A percentile compares a stretch with the other conserved stretches of the same genome.
phyloP scores from a whole-genome alignment of 2,797 vertebrate species.

The Sebastes paucispinis region DNA sequence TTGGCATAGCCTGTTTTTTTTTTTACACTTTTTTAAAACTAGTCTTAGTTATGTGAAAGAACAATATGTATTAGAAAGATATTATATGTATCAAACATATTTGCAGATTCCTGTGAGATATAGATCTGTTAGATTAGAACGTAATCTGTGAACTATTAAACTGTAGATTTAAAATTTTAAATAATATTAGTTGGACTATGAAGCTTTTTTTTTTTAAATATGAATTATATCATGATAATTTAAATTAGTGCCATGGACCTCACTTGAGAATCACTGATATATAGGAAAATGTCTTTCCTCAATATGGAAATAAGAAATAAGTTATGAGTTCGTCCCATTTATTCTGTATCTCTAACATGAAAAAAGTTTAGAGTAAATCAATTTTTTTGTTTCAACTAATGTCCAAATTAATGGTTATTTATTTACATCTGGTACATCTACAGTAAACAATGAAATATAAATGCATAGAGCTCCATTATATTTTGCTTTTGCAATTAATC shows the following conservation, averaged over 20 bases:
- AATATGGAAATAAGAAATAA: background rate
- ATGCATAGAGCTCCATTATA: background rate
- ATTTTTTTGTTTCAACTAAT: background rate
- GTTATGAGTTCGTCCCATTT: background rate
- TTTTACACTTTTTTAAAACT: too few species aligned
- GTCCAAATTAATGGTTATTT: background rate
- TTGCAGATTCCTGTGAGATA: too few species aligned
- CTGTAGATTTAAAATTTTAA: rapidly evolving
- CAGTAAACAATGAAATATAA: background rate
- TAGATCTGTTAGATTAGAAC: too few species aligned
- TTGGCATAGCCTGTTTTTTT: rapidly evolving
- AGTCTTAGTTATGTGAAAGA: too few species aligned
- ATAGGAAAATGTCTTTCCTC: background rate
- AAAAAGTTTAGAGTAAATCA: too few species aligned
- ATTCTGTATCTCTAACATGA: background rate
- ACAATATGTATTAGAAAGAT: too few species aligned
- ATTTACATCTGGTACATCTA: background rate
- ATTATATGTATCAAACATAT: too few species aligned
- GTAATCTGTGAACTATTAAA: too few species aligned
- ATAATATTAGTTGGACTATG: too few species aligned
- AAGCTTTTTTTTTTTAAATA: too few species aligned
- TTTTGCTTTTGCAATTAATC: background rate
- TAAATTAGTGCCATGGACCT: rapidly evolving
- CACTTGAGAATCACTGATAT: too few species aligned
- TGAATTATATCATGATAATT: too few species aligned